Base-by-base conservation (phyloP, 2,113 vertebrate species). In the Montifringilla adamsi region DNA sequence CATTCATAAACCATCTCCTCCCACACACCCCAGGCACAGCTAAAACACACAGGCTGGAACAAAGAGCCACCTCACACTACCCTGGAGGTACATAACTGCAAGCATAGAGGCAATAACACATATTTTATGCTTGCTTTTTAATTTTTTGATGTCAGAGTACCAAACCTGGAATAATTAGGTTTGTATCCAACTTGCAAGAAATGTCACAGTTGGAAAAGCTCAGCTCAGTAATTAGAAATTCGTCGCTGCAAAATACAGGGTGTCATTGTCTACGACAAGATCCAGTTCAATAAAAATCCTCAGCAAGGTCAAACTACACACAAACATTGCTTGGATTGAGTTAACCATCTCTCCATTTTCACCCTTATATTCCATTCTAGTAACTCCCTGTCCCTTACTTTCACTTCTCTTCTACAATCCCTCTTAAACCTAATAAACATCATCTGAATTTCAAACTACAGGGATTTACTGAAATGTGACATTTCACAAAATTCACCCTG, bases 1-100 rank as follows among this genome's bases (percentile, higher is more conserved):
- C 55, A 50, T 68, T 64, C 90, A 84, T 39, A 75, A 95, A 84
- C 44, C 69, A 84, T 46, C 58, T 60, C 84, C 91, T 92, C 87
- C 81, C 80, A 91, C 89, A 35, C 41, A 49, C 19, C 53, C 64
- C 60, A 80, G 91, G 66, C 56, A 70, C 83, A 84, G 62, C 80
- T 84, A 56, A 81, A 95, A 75, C 60, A 82, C 11, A 1, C 39
- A 59, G 8, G 76, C 52, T 93, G 93, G 43, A 91, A 90, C 82
- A 78, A 69, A 59, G 68, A 63, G 68, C 70, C 76, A 69, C 79
- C 47, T 87, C 30, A 70, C 69, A 6, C 35, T 43, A 43, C 77
- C 60, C 56, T 58, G 10, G 66, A 84, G 87, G 52, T 22, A 26
- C 8, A 35, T n/a, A 49, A 76, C 58, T 41, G 47, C 60, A 67